Base-by-base conservation (phyloP, 2,888 invertebrate species). In the Standfussiana lucernea region DNA sequence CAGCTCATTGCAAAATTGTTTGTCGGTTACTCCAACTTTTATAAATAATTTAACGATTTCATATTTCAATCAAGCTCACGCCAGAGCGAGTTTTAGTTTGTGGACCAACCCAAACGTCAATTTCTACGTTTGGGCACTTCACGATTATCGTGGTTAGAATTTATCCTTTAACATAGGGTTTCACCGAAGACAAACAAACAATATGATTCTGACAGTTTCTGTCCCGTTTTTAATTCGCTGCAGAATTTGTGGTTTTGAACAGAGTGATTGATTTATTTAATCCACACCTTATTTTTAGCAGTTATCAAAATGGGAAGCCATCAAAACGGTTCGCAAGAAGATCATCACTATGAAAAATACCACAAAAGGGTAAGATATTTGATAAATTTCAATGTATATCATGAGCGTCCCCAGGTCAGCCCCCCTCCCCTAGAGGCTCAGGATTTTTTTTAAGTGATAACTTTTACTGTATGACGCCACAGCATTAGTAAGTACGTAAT, bases 291-390 rank as follows among this genome's bases (percentile, higher is more conserved):
- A 83, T 94, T 92, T 72, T 80, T 93, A 97, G 97, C 97, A 77
- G 94, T 96, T 75, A 93, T 97, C 64, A 97, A 97, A 91, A 95
- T 97, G 93, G 95, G 97, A 89, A 96, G 97, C 75, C 98, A 98
- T 94, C 98, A 98, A 95, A 98, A 98, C 92, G 98, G 98, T 73
- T 98, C 98, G 80, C 96, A 98, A 89, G 97, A 98, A 86, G 98
- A 98, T 84, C 97, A 97, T 87, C 97, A 97, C 89, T 97, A 98
- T 89, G 98, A 98, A 89, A 98, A 98, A 93, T 98, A 98, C 92
- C 98, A 98, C 91, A 97, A 97, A 93, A 97, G 98, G 97, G 98
- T 98, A 97, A 95, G 82, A 79, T 71, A 62, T 56, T 32, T 56
- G 2, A 40, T 59, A 24, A 40, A 42, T 59, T 47, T 42, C 35